These are phyloP conservation scores for Chironomus tentans DNA, from an alignment of 2,888 invertebrate genomes.

Conservation along the genomic window DNA sequence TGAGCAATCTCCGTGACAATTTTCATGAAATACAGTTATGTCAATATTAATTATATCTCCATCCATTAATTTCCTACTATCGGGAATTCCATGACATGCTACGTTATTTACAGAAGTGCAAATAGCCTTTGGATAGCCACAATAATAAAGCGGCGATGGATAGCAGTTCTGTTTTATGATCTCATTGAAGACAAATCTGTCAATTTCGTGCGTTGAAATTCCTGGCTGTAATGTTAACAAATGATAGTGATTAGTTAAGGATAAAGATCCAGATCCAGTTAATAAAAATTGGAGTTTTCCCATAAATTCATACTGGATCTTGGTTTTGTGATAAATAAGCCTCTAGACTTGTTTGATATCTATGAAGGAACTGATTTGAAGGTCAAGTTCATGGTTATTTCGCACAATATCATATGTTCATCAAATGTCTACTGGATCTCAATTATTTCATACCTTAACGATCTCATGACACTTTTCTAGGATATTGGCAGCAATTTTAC, in stretches of 20 bases:
- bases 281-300: too few relatives aligned
- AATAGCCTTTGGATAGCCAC: constrained; percentile 76
- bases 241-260: too few relatives aligned
- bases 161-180: constrained; percentile 67
- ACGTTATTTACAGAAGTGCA: constrained; percentile 90
- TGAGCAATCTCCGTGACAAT: constrained; percentile 88
- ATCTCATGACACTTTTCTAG: constrained; percentile 50
- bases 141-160: constrained; percentile 82
- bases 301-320: too few relatives aligned
- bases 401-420: too few relatives aligned
- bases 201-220: constrained; percentile 75
- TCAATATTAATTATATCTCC: constrained; percentile 90
- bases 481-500: constrained; percentile 61
- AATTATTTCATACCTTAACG: constrained; percentile 48
- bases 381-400: too few relatives aligned
- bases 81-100: constrained; percentile 89
- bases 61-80: constrained; percentile 63
- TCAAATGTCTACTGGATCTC: constrained; percentile 20
- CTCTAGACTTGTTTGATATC: too few relatives aligned
- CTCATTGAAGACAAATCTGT: constrained; percentile 61
- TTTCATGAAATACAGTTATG: constrained; percentile 75
- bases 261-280: too few relatives aligned
- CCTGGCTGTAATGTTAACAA: constrained; percentile 50
- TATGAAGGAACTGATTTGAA: too few relatives aligned
- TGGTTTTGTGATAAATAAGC: too few relatives aligned